Base-by-base conservation (phyloP, 2,888 invertebrate genomes). In the Heliconius ismenius region DNA sequence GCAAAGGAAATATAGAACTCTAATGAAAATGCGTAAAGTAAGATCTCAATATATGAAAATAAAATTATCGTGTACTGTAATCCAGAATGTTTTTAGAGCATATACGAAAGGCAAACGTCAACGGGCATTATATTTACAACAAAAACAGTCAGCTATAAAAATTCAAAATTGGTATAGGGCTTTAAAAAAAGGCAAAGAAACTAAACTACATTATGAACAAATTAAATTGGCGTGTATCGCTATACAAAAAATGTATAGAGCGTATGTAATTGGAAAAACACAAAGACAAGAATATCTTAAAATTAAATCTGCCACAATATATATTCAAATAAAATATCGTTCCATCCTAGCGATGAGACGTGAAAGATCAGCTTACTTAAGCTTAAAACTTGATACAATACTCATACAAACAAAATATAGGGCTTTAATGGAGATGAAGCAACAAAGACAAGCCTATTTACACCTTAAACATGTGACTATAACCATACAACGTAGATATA, bases 181-280 rank as follows among this genome's bases (percentile, higher is more conserved):
- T 3, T 83, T 83, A 64, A 87, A 83, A 79, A 85, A 84, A 80
- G 83, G 84, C 21, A 85, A 84, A 81, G 80, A 84, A 81, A 77
- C 87, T 3, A 85, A 86, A 81, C 81, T 87, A 58, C 80, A 87
- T 73, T 92, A 86, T 79, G 81, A 86, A 73, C 81, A 84, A 62
- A 82, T 83, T 1, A 91, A 88, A 81, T 83, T 87, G 74, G 92
- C 95, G 4, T 89, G 89, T 72, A 79, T 90, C 1, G 81, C 86
- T 4, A 91, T 96, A 64, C 95, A 96, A 84, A 88, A 83, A 80
- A 82, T 85, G 36, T 95, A 91, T 79, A 88, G 86, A 82, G 88
- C 90, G 0, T 88, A 85, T 80, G 75, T 89, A 2, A 82, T 87
- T 28, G 91, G 85, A 78, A 90, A 85, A 82, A 84, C 82, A 73